Evolutionary conservation across 2,888 invertebrate species (phyloP).

Genomic region (Lepidochrysops patricia): DNA sequence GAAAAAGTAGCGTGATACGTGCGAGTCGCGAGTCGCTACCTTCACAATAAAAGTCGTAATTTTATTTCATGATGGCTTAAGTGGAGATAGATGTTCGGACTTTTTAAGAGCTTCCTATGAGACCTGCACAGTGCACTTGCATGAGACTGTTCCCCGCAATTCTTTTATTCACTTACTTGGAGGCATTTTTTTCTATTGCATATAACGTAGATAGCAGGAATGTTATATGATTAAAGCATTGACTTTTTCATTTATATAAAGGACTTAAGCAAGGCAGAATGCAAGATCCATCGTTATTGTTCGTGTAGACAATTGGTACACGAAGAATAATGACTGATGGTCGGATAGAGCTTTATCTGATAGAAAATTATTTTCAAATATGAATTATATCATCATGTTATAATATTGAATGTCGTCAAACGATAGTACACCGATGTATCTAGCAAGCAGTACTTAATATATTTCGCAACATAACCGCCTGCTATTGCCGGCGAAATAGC

Average conservation of each 20-base stretch:
- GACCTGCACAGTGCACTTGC: not conserved
- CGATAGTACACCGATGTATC: not conserved
- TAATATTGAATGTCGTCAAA: no score
- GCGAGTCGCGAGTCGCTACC: not conserved
- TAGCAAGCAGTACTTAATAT: not conserved
- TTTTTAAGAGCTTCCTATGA: not conserved
- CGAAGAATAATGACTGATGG: no score
- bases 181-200: no score
- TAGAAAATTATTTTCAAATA: no score
- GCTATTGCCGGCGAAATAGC: not conserved
- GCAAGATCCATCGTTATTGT: not conserved
- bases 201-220: no score
- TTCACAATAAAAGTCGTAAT: conserved; percentile 8
- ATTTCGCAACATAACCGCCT: not conserved
- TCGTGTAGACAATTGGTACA: not conserved
- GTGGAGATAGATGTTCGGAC: not conserved
- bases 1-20: not conserved
- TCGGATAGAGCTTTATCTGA: no score
- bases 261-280: not conserved
- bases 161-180: not conserved
- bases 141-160: not conserved
- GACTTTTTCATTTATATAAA: not conserved
- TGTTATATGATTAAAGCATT: not conserved
- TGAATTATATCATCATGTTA: no score
- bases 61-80: conserved; percentile 9